Evolutionary conservation across 2,797 vertebrate species (phyloP), one percentile per base, ranked within the genome.

Genomic region (Falco rusticolus): DNA sequence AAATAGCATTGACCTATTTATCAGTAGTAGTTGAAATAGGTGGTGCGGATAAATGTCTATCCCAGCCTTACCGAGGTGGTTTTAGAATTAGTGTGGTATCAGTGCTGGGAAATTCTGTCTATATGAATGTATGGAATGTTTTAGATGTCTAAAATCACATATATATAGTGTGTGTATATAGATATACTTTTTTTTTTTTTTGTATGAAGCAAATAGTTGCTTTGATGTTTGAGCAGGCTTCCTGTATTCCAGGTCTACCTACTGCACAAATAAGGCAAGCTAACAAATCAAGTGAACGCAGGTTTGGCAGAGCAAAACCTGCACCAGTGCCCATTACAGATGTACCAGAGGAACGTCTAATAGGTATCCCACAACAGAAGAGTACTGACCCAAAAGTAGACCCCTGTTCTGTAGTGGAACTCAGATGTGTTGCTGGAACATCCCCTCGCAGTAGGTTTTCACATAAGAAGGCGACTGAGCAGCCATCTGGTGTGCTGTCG

Each of bases 171-270:
- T 24, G 26, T 51, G 25, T 51, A 15, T 51, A 25, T 15, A 45
- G 17, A 45, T 45, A 45, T 45, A 45, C 17, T 18, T 41, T 39
- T 39, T 11, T 61, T 13, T 28, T 63, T 80, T 60, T 56, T 43
- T 59, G 59, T 26, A 25, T 6, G 26, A 1, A 90, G 48, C 92
- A 56, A 94, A 22, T 68, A 71, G 87, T 80, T 60, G 86, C 96
- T 85, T 92, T 47, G 75, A 95, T 97, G 94, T 97, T 98, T 97
- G 97, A 97, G 98, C 97, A 90, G 96, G 90, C 97, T 98, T 98
- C 97, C 96, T 98, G 83, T 98, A 78, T 98, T 98, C 95, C 98
- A 98, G 97, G 98, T 98, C 75, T 89, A 64, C 92, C 93, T 92
- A 78, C 84, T 87, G 90, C 94, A 87, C 97, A 96, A 95, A 65